Base-by-base conservation (phyloP, 2,888 invertebrate species). In the Agrotis exclamationis region DNA sequence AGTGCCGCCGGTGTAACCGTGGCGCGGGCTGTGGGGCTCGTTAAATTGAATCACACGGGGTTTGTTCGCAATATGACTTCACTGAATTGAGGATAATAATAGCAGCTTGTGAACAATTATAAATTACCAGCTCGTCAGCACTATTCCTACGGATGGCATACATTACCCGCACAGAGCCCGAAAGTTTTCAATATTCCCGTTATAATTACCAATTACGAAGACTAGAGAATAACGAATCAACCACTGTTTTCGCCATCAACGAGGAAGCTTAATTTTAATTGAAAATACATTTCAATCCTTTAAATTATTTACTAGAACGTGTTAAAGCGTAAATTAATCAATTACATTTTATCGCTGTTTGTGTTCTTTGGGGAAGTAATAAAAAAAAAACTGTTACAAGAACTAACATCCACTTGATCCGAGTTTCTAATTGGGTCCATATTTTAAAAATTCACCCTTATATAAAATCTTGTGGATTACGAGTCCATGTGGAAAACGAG, bases 181-280 rank as follows among this genome's bases (percentile, higher is more conserved):
- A 47, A 11, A n/a, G 45, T 45, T 20, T 50, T 11, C n/a, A 51
- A 51, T 51, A 63, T 47, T 22, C 4, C 51, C 18, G 33, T 45
- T 74, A 1, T 64, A 72, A 72, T 74, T 24, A 74, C 44, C 24
- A 57, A 74, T 63, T 22, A 63, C 16, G 18, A 63, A 63, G 18
- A 33, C 18, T 20, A 11, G 18, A 63, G 5, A 39, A 22, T 53
- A 54, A 63, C 57, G n/a, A 57, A 58, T 57, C 14, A 14, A 22
- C 18, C 22, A 1, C 18, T 3, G 20, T 14, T 28, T 18, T 20
- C 63, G 45, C 28, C 20, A 1, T 18, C 20, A 28, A 63, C 7
- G 20, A 53, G 22, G 1, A 14, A 47, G 2, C 16, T 22, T 33
- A 14, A 4, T 63, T 65, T 64, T 22, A 47, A 64, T 65, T 65